A percentile compares a stretch with the other conserved stretches of the same genome.
These are phyloP conservation scores for Thecophora atra DNA, from an alignment of 2,888 invertebrate genomes.

Conservation along the genomic window DNA sequence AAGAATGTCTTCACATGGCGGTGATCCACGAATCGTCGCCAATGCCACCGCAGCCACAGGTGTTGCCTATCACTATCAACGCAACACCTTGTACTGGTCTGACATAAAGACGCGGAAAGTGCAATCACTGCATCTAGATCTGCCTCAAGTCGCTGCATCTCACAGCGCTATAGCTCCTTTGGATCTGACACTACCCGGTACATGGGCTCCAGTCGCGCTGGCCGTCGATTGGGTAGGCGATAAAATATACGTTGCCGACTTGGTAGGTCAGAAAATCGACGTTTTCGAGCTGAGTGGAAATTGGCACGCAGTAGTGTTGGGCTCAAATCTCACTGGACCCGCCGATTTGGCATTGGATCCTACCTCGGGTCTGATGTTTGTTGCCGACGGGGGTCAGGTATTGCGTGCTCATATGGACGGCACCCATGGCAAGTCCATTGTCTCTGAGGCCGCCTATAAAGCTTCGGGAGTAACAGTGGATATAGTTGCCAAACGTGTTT, in stretches of 20 bases:
- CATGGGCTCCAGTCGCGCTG: conserved; percentile 89
- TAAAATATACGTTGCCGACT: conserved; percentile 94
- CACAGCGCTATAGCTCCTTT: conserved; percentile 65
- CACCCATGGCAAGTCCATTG: conserved; percentile 81
- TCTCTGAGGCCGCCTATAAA: conserved; percentile 92
- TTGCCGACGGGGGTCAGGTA: conserved; percentile 85
- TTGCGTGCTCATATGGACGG: conserved; percentile 95
- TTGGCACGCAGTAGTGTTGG: conserved; percentile 89
- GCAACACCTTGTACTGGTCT: conserved; percentile 87
- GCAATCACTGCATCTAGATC: conserved; percentile 67
- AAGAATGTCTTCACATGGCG: conserved; percentile 76
- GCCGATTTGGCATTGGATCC: conserved; percentile 94
- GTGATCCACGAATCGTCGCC: conserved; percentile 72
- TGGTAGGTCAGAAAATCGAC: conserved; percentile 92
- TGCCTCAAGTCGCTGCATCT: no score
- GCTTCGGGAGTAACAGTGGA: conserved; percentile 93
- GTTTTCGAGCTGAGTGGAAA: conserved; percentile 89
- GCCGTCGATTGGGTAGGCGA: conserved; percentile 98
- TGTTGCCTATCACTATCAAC: conserved; percentile 82
- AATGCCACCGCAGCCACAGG: conserved; percentile 88
- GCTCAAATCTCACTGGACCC: conserved; percentile 90
- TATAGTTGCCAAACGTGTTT: conserved; percentile 87
- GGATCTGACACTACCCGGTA: conserved; percentile 81
- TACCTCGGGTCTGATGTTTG: conserved; percentile 85
- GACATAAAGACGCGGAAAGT: conserved; percentile 88